phyloP scores from a whole-genome alignment of 2,113 vertebrate species.

The Telmatochromis sp. region DNA sequence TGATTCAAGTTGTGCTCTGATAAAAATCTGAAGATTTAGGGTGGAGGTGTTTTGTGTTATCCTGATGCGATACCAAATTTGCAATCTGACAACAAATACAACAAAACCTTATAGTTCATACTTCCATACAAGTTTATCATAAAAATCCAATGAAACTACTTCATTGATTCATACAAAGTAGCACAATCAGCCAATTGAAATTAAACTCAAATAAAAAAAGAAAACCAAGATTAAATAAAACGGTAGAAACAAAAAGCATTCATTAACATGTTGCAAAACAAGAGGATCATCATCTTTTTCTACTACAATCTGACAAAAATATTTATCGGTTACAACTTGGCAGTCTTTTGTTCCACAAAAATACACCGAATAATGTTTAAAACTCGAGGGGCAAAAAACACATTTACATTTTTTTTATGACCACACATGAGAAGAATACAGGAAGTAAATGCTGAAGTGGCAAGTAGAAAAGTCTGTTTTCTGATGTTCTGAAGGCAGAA shows the following conservation, averaged over 20 bases:
- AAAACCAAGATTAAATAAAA: slow-evolving; percentile 64
- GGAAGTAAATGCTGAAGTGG: background rate
- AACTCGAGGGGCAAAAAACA: background rate
- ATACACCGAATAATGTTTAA: slow-evolving; percentile 29
- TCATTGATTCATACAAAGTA: slow-evolving; percentile 66
- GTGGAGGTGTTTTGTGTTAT: background rate
- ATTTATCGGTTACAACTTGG: slow-evolving; percentile 52
- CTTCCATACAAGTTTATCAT: slow-evolving; percentile 73
- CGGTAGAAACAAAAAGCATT: slow-evolving; percentile 49
- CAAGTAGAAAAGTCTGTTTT: slow-evolving; percentile 30
- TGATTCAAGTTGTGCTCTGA: background rate
- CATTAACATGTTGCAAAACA: slow-evolving; percentile 52
- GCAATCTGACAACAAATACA: background rate
- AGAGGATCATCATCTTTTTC: slow-evolving; percentile 31
- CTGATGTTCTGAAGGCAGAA: slow-evolving; percentile 9
- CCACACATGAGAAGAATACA: slow-evolving; percentile 1
- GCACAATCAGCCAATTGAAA: slow-evolving; percentile 52
- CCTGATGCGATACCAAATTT: background rate
- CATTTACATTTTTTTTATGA: background rate
- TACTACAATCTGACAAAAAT: slow-evolving; percentile 52
- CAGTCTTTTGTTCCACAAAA: slow-evolving; percentile 65
- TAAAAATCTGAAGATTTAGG: background rate
- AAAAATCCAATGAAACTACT: slow-evolving; percentile 65
- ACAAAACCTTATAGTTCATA: background rate
- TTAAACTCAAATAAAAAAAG: slow-evolving; percentile 45